These are phyloP conservation scores for Pogonus chalceus DNA, from an alignment of 1,140 invertebrate genomes.

Conservation along the genomic window DNA sequence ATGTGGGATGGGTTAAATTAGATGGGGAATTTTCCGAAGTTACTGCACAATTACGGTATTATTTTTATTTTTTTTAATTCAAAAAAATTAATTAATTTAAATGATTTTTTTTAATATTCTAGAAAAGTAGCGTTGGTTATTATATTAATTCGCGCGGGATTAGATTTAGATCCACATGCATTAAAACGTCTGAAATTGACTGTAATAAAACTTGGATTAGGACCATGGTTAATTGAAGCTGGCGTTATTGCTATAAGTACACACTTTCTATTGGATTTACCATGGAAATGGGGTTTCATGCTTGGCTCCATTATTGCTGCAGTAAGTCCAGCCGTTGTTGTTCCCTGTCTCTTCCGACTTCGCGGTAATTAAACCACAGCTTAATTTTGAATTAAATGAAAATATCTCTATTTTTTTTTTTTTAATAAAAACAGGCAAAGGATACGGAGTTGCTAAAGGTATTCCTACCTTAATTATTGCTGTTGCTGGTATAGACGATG, in stretches of 20 bases:
- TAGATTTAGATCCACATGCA: constrained; percentile 80
- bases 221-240: constrained; percentile 80
- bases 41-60: constrained; percentile 55
- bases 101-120: constrained; percentile 31
- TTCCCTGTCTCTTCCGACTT: constrained; percentile 78
- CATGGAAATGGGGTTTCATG: constrained; percentile 81
- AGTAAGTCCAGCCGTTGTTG: constrained; percentile 90
- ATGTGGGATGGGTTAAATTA: constrained; percentile 63
- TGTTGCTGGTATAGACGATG: constrained; percentile 69
- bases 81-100: no score
- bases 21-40: constrained; percentile 50
- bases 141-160: constrained; percentile 84
- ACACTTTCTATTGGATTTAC: constrained; percentile 66
- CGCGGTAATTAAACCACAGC: no score
- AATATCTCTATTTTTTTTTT: no score
- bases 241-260: constrained; percentile 53
- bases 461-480: constrained; percentile 94
- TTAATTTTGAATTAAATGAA: no score
- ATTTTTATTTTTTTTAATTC: not conserved
- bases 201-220: constrained; percentile 70
- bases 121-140: constrained; percentile 86
- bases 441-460: constrained; percentile 86
- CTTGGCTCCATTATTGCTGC: constrained; percentile 82
- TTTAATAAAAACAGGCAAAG: no score
- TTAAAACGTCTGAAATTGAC: constrained; percentile 68